Evolutionary conservation across 1,140 invertebrate genomes (phyloP), one percentile per base, ranked within the genome.

Genomic region (Trichomalopsis sarcophagae): DNA sequence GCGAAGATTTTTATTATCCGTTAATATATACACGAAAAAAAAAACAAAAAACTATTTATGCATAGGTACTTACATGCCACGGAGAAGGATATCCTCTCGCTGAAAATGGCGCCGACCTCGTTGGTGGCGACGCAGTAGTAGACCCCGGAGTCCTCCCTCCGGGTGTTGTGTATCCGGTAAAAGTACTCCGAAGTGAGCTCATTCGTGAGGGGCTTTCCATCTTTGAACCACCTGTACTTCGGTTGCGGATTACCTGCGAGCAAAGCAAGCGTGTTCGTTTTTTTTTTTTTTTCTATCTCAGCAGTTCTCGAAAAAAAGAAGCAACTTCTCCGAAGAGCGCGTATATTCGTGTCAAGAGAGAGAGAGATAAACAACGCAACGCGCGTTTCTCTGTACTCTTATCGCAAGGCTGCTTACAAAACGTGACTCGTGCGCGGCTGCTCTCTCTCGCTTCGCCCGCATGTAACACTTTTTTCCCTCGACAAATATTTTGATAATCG

Each of bases 91-190:
- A 97, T 96, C 92, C 97, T 96, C 89, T 98, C 96, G 91, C 97
- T 98, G 90, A 98, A 96, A 91, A 99, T 97, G 74, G 97, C 96
- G 69, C 98, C 98, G 74, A 97, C 97, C 87, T 96, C 96, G 92
- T 98, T 99, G 84, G 95, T 95, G 13, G 98, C 98, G 75, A 98
- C 95, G 93, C 98, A 99, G 90, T 98, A 96, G 92, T 99, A 99
- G 55, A 96, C 95, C 21, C 98, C 98, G 47, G 96, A 96, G 92
- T 98, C 97, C 81, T 96, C 94, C 47, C 95, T 94, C 81, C 95
- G 95, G 2, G 97, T 96, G 88, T 95, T 96, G 86, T 96, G 94
- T 84, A 98, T 97, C 90, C 96, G 96, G 91, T 97, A 96, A 91
- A 96, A 97, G 88, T 96, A 94, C 89, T 97, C 96, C 0, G 92